Percentiles rank a stretch among this genome's conserved stretches.
Conservation (phyloP, 2,113 vertebrate genomes). For the Callionymus lyra region DNA sequence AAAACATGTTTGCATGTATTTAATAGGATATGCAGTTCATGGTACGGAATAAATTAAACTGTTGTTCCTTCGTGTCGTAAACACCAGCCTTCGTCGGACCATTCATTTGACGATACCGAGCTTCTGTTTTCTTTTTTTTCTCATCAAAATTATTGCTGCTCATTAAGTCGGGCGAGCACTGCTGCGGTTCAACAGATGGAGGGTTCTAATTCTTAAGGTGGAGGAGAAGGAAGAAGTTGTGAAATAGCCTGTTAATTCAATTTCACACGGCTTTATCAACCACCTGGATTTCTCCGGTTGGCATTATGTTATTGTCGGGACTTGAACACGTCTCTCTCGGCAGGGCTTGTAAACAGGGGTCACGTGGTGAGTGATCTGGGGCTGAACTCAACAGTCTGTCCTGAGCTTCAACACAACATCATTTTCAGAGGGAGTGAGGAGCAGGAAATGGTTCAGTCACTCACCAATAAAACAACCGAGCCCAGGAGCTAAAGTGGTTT, state of each 20-base stretch:
- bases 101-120: constrained; percentile 46
- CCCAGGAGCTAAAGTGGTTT: no score
- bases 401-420: no score
- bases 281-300: constrained; percentile 5
- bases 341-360: no score
- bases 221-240: constrained; percentile 30
- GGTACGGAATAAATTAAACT: background rate
- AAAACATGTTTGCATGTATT: no score
- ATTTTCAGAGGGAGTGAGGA: no score
- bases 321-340: no score
- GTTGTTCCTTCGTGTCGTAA: constrained; percentile 7
- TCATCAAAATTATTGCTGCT: constrained; percentile 41
- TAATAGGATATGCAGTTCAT: no score
- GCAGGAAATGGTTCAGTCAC: no score
- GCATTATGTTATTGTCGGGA: no score
- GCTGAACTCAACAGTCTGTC: no score
- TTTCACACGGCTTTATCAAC: constrained; percentile 31
- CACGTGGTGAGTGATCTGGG: no score
- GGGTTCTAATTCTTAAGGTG: constrained; percentile 47
- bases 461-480: no score
- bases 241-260: constrained; percentile 48
- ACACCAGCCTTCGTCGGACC: constrained; percentile 28
- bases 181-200: constrained; percentile 50
- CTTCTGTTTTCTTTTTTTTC: constrained; percentile 38
- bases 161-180: constrained; percentile 43